Conservation (phyloP, 2,797 vertebrate genomes). For the Poecilia velifera region DNA sequence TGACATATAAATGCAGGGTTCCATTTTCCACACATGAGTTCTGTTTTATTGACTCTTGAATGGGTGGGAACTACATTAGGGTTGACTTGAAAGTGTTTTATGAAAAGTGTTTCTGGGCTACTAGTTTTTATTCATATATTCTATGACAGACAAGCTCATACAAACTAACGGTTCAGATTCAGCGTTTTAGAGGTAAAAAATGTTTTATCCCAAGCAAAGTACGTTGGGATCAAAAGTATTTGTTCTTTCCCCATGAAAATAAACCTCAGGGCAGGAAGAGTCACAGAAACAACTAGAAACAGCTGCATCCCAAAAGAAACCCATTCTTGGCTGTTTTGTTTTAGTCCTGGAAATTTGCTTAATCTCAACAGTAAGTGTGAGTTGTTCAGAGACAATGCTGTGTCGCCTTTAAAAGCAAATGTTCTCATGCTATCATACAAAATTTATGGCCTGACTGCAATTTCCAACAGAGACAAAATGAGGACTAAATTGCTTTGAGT, state of each 20-base stretch:
- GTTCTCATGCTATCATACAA: constrained; percentile 51
- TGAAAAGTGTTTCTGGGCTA: neutral
- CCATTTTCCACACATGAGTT: neutral
- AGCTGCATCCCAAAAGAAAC: neutral
- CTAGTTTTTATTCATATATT: neutral
- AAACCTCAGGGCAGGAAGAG: neutral
- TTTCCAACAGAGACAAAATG: constrained; percentile 55
- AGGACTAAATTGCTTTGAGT: constrained; percentile 65
- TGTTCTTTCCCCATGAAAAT: neutral
- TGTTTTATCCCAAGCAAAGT: neutral
- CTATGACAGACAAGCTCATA: neutral
- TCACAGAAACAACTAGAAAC: neutral
- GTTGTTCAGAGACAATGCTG: constrained; percentile 37
- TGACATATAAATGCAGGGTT: neutral
- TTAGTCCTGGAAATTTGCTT: neutral
- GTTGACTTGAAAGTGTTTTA: neutral
- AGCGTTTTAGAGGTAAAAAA: neutral
- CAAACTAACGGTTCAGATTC: neutral
- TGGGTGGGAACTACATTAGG: neutral
- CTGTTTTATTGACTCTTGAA: neutral
- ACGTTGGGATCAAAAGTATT: neutral
- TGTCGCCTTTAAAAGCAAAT: constrained; percentile 36
- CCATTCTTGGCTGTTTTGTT: neutral
- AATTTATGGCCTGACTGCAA: constrained; percentile 53
- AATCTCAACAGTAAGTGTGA: constrained; percentile 11